Evolutionary conservation across 2,797 vertebrate species (phyloP).

Genomic region (Tenualosa ilisha): DNA sequence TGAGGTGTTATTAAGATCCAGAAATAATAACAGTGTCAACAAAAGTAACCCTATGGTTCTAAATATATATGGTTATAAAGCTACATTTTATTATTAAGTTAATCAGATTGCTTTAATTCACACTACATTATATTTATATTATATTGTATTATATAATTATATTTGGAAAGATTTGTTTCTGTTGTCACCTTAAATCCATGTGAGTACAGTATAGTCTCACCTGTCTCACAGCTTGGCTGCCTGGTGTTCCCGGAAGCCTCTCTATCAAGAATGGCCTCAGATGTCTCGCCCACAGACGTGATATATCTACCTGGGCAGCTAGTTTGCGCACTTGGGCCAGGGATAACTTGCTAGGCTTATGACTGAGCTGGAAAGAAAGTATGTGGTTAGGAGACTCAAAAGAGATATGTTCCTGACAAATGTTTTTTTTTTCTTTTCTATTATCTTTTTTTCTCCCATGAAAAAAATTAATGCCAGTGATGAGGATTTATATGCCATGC

Average conservation of each 20-base stretch:
- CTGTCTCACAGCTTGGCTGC: slow-evolving; percentile 79
- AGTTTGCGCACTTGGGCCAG: slow-evolving; percentile 73
- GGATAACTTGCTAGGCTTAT: slow-evolving; percentile 74
- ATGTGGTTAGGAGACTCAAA: not conserved
- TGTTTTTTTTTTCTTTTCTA: too few species aligned
- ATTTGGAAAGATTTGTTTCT: not conserved
- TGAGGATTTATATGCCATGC: too few species aligned
- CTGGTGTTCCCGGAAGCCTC: slow-evolving; percentile 79
- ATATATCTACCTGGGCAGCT: slow-evolving; percentile 73
- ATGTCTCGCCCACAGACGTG: slow-evolving; percentile 80
- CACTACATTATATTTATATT: too few species aligned
- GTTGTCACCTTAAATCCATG: not conserved
- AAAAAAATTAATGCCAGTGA: not conserved
- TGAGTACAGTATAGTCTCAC: slow-evolving; percentile 63
- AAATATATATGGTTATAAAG: too few species aligned
- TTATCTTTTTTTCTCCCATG: too few species aligned
- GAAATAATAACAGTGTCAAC: not conserved
- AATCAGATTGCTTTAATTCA: too few species aligned
- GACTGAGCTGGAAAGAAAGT: slow-evolving; percentile 63
- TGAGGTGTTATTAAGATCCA: not conserved
- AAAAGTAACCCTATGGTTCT: not conserved
- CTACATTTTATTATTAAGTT: too few species aligned
- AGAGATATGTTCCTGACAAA: too few species aligned
- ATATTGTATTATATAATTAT: too few species aligned
- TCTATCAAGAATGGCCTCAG: slow-evolving; percentile 82